Conservation (phyloP, 1,140 invertebrate species). For the Apis cerana region DNA sequence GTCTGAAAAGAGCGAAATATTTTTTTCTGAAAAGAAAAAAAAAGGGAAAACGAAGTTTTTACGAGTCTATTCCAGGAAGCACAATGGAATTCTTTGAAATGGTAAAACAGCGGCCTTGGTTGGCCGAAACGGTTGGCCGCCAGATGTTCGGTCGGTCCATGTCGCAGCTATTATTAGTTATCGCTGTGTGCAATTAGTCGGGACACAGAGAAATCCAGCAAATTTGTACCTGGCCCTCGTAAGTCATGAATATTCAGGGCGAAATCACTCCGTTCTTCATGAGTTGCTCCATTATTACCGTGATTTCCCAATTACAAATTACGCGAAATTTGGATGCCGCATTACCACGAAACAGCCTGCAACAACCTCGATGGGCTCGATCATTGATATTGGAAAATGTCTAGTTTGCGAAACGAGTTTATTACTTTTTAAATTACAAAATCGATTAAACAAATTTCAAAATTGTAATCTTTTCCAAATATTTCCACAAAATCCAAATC, state of each 20-base stretch:
- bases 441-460: no score
- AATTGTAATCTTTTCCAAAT: no score
- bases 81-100: conserved; percentile 17
- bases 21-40: background rate
- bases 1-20: background rate
- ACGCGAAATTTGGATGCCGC: background rate
- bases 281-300: conserved; percentile 18
- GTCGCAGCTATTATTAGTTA: conserved; percentile 39
- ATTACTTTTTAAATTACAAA: no score
- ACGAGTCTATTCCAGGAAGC: background rate
- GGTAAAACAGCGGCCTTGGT: background rate
- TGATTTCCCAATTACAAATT: conserved; percentile 21
- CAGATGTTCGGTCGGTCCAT: conserved; percentile 13
- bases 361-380: background rate
- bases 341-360: background rate
- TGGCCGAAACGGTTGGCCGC: conserved; percentile 28
- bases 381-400: background rate
- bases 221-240: conserved; percentile 8
- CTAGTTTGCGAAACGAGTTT: no score
- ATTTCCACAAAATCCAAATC: no score
- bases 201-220: conserved; percentile 20
- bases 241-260: conserved; percentile 33
- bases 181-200: conserved; percentile 19
- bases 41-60: no score
- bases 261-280: conserved; percentile 32